Evolutionary conservation across 2,797 vertebrate species (phyloP), one percentile per base, ranked within the genome.

Genomic region (Bufotes viridis): DNA sequence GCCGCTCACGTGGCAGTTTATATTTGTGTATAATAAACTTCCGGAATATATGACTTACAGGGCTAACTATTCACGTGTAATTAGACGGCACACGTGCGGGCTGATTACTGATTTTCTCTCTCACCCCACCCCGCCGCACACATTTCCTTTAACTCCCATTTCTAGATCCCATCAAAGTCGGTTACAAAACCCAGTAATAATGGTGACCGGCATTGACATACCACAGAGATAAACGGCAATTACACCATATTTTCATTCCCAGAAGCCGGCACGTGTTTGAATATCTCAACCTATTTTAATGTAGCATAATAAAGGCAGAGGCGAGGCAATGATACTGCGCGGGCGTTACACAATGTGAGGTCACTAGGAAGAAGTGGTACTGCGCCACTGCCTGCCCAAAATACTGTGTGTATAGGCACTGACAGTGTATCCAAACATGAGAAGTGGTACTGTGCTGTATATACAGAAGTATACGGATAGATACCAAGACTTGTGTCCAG

Each of bases 1-100:
- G 74, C 42, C 10, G n/a, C 22, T n/a, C 63, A 67, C 63, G 63
- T 67, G 24, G 63, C 63, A 8, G 22, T 53, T 24, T n/a, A 49
- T 17, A 24, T 22, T 42, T 22, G 3, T n/a, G 49, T 17, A n/a
- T 53, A 76, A 53, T 51, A 76, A 72, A 87, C 84, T 89, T 89
- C 83, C 69, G 78, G 57, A 76, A 42, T 29, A 17, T 24, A 60
- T 89, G 87, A 88, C 82, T 80, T 60, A 75, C 22, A 74, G 67
- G 22, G 74, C 57, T 0, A 87, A 79, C 24, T 20, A 87, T 87
- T 89, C 88, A 87, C 84, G 81, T 89, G 88, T 61, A 26, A 26
- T 58, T 29, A 22, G 53, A 10, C 49, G 17, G 18, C 69, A 83
- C 85, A 89, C 84, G 88, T 89, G 88, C 74, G 0, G 57, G 10